Evolutionary conservation across 2,797 vertebrate genomes (phyloP).

Genomic region (Pipistrellus pygmaeus): DNA sequence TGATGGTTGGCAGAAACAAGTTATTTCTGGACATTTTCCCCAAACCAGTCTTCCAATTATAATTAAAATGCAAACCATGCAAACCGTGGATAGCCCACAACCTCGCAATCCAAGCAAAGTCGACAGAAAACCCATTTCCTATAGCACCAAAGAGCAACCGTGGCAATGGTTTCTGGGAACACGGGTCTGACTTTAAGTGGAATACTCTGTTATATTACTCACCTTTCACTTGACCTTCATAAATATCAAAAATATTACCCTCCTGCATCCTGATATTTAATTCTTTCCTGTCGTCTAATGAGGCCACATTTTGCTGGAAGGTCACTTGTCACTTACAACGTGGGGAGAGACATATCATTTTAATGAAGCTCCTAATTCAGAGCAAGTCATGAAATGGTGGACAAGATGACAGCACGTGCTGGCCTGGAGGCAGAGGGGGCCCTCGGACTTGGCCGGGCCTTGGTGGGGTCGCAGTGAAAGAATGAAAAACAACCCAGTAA

Average conservation of each 20-base stretch:
- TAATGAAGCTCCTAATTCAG: constrained; percentile 86
- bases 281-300: constrained; percentile 84
- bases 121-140: constrained; percentile 83
- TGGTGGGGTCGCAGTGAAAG: constrained; percentile 22
- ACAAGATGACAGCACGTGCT: constrained; percentile 69
- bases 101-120: constrained; percentile 77
- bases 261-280: constrained; percentile 86
- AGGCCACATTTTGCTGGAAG: constrained; percentile 85
- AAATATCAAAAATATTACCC: constrained; percentile 86
- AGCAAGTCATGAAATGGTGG: constrained; percentile 74
- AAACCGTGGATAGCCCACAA: constrained; percentile 70
- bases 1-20: constrained; percentile 61
- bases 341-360: constrained; percentile 84
- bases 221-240: constrained; percentile 87
- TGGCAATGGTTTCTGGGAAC: constrained; percentile 69
- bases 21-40: constrained; percentile 72
- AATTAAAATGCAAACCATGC: constrained; percentile 80
- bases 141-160: constrained; percentile 64
- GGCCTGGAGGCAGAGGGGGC: constrained; percentile 13
- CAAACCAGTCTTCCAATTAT: constrained; percentile 76
- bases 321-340: constrained; percentile 86
- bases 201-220: constrained; percentile 83
- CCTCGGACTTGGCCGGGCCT: neutral
- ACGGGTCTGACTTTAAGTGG: constrained; percentile 80
- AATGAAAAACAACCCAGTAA: constrained; percentile 32